phyloP scores from a whole-genome alignment of 1,140 invertebrate genomes.

The Eufriesea mexicana region DNA sequence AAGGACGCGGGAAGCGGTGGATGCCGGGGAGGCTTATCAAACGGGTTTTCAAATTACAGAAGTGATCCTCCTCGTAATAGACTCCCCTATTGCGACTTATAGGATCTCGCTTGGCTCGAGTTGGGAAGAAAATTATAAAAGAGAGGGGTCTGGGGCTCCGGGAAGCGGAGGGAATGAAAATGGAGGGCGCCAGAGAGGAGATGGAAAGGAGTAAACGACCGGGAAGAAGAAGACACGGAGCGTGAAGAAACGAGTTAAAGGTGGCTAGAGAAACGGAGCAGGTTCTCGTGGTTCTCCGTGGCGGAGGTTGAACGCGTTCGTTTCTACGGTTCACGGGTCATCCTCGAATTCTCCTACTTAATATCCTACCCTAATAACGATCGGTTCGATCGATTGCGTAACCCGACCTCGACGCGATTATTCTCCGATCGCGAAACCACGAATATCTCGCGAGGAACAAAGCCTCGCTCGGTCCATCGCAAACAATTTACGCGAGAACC shows the following conservation, averaged over 20 bases:
- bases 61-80: slow-evolving; percentile 71
- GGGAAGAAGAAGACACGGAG: neutral
- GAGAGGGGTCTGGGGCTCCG: slow-evolving; percentile 19
- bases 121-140: slow-evolving; percentile 66
- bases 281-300: neutral
- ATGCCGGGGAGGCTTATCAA: slow-evolving; percentile 63
- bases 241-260: slow-evolving; percentile 42
- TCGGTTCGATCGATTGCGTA: slow-evolving; percentile 23
- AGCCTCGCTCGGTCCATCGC: too few relatives aligned
- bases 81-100: slow-evolving; percentile 71
- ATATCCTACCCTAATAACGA: slow-evolving; percentile 39
- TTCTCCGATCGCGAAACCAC: neutral
- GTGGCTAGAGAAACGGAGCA: neutral
- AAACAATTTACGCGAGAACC: neutral
- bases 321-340: slow-evolving; percentile 30
- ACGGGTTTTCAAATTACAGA: slow-evolving; percentile 72
- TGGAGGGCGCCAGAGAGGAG: slow-evolving; percentile 6
- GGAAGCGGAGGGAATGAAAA: slow-evolving; percentile 26
- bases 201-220: slow-evolving; percentile 30
- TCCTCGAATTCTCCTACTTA: slow-evolving; percentile 26
- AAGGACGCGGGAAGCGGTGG: neutral
- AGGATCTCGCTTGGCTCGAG: slow-evolving; percentile 69
- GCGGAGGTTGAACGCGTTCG: slow-evolving; percentile 18
- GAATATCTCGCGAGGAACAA: too few relatives aligned
- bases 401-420: slow-evolving; percentile 50